A percentile compares a stretch with the other conserved stretches of the same genome.
phyloP scores from a whole-genome alignment of 2,113 vertebrate species.

The Ciconia stormi region DNA sequence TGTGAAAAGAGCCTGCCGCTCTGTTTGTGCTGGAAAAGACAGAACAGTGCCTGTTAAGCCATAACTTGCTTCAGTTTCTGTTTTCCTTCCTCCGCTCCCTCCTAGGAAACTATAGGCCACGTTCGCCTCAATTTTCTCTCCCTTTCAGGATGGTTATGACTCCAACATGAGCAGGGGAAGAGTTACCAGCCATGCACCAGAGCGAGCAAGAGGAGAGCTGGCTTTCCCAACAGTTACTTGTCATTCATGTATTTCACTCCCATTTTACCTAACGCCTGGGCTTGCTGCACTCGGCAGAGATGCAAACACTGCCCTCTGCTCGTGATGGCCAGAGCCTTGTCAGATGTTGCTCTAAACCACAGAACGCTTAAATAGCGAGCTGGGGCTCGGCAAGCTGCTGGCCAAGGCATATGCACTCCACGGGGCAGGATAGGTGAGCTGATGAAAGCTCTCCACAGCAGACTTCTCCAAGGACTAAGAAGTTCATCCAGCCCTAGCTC shows the following conservation, averaged over 20 bases:
- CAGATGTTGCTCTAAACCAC: not conserved
- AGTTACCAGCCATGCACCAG: not conserved
- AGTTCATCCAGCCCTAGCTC: not conserved
- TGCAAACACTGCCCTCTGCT: not conserved
- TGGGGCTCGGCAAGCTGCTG: not conserved
- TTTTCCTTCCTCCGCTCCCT: not conserved
- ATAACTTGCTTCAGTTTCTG: not conserved
- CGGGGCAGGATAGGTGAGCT: not conserved
- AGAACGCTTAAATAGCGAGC: not conserved
- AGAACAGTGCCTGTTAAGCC: not conserved
- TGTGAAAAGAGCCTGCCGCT: not conserved
- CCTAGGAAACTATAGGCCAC: not conserved
- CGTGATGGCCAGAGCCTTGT: not conserved
- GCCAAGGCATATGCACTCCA: fast-evolving
- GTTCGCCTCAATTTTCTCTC: not conserved
- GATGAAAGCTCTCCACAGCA: not conserved
- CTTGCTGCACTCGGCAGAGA: not conserved
- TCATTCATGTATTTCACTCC: not conserved
- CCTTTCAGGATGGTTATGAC: not conserved
- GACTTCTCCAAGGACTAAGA: not conserved
- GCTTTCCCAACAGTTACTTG: not conserved
- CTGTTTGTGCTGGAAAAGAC: not conserved
- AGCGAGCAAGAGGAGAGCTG: not conserved
- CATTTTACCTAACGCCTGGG: not conserved
- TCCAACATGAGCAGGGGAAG: not conserved